phyloP scores from a whole-genome alignment of 2,113 vertebrate species.

The Nicator chloris region DNA sequence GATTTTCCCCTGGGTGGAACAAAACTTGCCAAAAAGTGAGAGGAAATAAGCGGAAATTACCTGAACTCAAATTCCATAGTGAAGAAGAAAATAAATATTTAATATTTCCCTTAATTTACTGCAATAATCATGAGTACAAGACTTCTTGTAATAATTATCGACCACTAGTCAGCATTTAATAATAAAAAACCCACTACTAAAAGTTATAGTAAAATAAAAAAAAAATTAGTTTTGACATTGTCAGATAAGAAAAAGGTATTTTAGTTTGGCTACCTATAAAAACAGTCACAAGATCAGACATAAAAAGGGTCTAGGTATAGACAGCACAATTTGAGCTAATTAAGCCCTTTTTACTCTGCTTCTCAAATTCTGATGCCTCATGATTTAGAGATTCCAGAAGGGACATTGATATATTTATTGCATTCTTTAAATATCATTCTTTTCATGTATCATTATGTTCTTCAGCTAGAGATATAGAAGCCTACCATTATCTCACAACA shows the following conservation, averaged over 20 bases:
- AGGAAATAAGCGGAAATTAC: neutral
- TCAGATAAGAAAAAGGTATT: slow-evolving; percentile 12
- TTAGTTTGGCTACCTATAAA: neutral
- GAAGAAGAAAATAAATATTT: neutral
- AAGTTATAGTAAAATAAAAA: neutral
- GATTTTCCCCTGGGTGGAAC: neutral
- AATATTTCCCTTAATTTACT: neutral
- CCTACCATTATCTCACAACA: neutral
- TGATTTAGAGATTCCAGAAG: neutral
- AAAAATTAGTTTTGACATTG: neutral
- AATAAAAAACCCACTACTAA: neutral
- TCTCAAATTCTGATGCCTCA: neutral
- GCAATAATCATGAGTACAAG: neutral
- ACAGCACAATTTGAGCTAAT: neutral
- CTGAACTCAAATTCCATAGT: neutral
- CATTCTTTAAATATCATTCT: neutral
- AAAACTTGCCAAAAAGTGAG: neutral
- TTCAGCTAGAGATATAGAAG: neutral
- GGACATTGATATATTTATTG: neutral
- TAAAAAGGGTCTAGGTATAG: neutral
- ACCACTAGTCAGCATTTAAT: neutral
- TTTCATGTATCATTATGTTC: neutral
- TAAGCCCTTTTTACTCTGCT: neutral
- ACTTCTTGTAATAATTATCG: neutral
- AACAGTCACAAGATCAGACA: neutral